Evolutionary conservation across 2,888 invertebrate genomes (phyloP).

Genomic region (Ornithoptera alexandrae): DNA sequence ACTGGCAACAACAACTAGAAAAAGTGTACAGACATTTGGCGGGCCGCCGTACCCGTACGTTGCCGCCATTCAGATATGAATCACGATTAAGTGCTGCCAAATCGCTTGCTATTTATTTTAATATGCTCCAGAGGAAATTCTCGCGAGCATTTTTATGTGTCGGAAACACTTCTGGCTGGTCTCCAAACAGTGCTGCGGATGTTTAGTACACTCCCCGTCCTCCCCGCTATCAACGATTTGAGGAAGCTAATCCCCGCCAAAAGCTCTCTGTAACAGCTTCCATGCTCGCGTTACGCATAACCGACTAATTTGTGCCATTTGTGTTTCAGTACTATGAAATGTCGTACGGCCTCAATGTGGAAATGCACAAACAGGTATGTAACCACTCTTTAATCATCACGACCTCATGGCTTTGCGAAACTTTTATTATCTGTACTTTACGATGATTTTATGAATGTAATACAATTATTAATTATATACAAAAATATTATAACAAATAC

Average conservation of each 20-base stretch:
- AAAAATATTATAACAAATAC: too few relatives aligned
- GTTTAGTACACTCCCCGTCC: slow-evolving; percentile 69
- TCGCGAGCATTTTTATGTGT: slow-evolving; percentile 77
- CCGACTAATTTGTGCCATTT: slow-evolving; percentile 63
- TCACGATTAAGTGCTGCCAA: slow-evolving; percentile 80
- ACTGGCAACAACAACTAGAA: slow-evolving; percentile 40
- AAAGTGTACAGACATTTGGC: slow-evolving; percentile 64
- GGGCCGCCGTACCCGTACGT: slow-evolving; percentile 68
- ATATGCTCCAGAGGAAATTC: slow-evolving; percentile 75
- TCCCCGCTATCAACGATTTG: slow-evolving; percentile 57
- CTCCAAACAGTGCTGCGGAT: slow-evolving; percentile 74
- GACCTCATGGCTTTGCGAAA: too few relatives aligned
- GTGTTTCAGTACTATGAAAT: slow-evolving; percentile 97
- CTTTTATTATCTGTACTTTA: too few relatives aligned
- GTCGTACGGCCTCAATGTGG: slow-evolving; percentile 98
- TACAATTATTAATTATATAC: too few relatives aligned
- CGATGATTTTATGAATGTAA: too few relatives aligned
- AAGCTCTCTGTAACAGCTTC: slow-evolving; percentile 63
- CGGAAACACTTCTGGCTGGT: slow-evolving; percentile 75
- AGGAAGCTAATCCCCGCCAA: slow-evolving; percentile 75
- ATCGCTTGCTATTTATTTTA: slow-evolving; percentile 79
- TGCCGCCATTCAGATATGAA: slow-evolving; percentile 72
- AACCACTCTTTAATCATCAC: slow-evolving; percentile 24
- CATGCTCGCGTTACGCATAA: slow-evolving; percentile 42
- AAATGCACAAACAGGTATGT: slow-evolving; percentile 98